phyloP scores from a whole-genome alignment of 2,888 invertebrate species.

The Dyspetes luteomarginatus region DNA sequence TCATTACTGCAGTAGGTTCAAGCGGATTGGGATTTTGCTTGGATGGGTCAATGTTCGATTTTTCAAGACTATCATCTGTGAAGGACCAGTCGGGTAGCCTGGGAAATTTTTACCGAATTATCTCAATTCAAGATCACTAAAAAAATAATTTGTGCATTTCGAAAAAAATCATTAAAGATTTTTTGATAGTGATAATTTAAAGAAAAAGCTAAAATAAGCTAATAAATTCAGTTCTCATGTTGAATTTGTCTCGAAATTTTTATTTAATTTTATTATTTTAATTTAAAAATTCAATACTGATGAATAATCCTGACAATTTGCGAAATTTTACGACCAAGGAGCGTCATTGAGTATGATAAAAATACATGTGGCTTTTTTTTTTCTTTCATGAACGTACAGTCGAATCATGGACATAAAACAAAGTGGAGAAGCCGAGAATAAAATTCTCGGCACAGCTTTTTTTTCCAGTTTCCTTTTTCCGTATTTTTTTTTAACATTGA shows the following conservation, averaged over 20 bases:
- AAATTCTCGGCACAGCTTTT: conserved; percentile 5
- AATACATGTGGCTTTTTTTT: not conserved
- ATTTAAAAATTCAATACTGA: conserved; percentile 18
- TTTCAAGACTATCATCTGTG: conserved; percentile 40
- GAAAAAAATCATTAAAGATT: not conserved
- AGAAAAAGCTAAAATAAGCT: not conserved
- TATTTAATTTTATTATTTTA: no score
- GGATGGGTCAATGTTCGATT: conserved; percentile 1
- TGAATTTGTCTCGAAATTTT: not conserved
- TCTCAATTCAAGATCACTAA: not conserved
- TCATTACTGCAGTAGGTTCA: conserved; percentile 18
- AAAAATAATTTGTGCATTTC: not conserved
- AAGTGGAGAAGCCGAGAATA: conserved; percentile 23
- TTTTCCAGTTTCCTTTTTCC: conserved; percentile 2
- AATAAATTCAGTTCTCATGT: not conserved
- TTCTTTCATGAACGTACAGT: conserved; percentile 15
- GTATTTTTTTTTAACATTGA: conserved; percentile 27
- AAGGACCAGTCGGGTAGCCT: conserved; percentile 58
- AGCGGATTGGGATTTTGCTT: conserved; percentile 18
- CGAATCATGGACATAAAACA: not conserved
- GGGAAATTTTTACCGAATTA: conserved; percentile 38
- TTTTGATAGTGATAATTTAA: no score
- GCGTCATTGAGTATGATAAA: conserved; percentile 1
- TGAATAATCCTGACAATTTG: conserved; percentile 14
- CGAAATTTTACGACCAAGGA: conserved; percentile 7